Evolutionary conservation across 2,888 invertebrate genomes (phyloP), one percentile per base, ranked within the genome.

Genomic region (Trichogramma dendrolimi): DNA sequence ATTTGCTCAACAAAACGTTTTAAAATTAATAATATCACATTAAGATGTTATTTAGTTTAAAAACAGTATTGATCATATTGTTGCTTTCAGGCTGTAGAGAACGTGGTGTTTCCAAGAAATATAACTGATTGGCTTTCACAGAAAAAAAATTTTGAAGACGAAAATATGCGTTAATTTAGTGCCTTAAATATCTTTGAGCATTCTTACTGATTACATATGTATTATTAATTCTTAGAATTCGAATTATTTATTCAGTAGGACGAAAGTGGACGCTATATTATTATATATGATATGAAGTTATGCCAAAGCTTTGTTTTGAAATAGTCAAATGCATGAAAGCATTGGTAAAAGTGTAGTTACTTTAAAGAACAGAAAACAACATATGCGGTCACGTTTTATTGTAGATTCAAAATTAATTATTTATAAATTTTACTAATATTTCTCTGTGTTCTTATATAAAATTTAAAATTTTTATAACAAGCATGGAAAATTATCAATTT

Each of bases 31-130:
- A 27, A 27, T 27, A 27, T 27, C 27, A 46, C n/a, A 46, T 46
- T 46, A n/a, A 46, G n/a, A 46, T 46, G 10, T 46, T 46, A 27
- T 27, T 27, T 27, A 27, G 27, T 27, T 27, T 48, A 53, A n/a
- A 40, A 61, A 58, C 49, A 55, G 52, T 48, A 65, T 47, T 62
- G 59, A 60, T 27, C 27, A 11, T 63, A 44, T 65, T 65, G 42
- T 65, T 65, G 39, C 63, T 63, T 65, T 63, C 65, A 65, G 63
- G 65, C 61, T 63, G 63, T 63, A 65, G 61, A 56, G 65, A 65
- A 58, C 65, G 65, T 61, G 65, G 62, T 56, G 51, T 63, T 61
- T 61, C 53, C 58, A 65, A 65, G 65, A 65, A 65, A 61, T 56
- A 58, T 60, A 58, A 27, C 54, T 41, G 46, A 58, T 42, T 65